Percentiles rank a stretch among this genome's conserved stretches.
Conservation (phyloP, 2,113 vertebrate species). For the Phalacrocorax pelagicus region DNA sequence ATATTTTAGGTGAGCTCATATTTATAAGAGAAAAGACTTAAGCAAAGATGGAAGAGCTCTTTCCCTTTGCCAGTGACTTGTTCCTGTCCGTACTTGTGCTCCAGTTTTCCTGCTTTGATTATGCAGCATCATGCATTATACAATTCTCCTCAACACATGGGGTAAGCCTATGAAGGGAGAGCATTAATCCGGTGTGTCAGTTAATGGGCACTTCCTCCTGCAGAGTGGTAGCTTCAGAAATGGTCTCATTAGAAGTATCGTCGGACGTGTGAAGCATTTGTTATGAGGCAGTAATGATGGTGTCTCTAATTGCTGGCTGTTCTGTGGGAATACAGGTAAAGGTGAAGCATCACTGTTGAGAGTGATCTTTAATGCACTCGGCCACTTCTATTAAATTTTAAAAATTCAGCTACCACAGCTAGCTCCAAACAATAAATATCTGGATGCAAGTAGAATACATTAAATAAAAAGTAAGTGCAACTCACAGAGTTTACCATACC, state of each 20-base stretch:
- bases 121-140: constrained; percentile 48
- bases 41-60: not conserved
- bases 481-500: not conserved
- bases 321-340: not conserved
- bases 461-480: not conserved
- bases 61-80: not conserved
- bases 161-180: constrained; percentile 25
- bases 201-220: not conserved
- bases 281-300: not conserved
- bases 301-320: not conserved
- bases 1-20: not conserved
- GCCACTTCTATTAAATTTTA: not conserved
- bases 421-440: not conserved
- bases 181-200: not conserved
- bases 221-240: not conserved
- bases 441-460: not conserved
- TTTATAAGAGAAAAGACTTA: not conserved
- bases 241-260: not conserved
- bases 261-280: not conserved
- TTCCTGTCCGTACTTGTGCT: not conserved
- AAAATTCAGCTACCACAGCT: not conserved
- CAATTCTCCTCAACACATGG: not conserved
- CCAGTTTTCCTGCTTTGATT: constrained; percentile 22
- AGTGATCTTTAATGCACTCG: not conserved
- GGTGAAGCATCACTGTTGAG: not conserved